Percentiles rank a stretch among this genome's conserved stretches.
These are phyloP conservation scores for Andrena cerasifolii DNA, from an alignment of 1,140 invertebrate species.

Conservation along the genomic window DNA sequence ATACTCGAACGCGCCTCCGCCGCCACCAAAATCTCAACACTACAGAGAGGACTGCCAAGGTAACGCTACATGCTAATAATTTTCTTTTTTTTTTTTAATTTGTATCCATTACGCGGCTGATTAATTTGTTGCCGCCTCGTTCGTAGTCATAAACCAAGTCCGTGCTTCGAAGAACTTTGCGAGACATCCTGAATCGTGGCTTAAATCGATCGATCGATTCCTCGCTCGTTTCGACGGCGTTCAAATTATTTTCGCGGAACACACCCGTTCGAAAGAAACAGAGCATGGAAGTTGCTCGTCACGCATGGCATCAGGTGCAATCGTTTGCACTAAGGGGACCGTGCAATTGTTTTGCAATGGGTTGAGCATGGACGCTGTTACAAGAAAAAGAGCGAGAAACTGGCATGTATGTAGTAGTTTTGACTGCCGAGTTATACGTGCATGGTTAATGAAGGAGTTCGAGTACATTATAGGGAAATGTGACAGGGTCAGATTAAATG, in stretches of 20 bases:
- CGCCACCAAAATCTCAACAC: slow-evolving; percentile 85
- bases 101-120: neutral
- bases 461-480: neutral
- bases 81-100: slow-evolving; percentile 14
- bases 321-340: slow-evolving; percentile 3
- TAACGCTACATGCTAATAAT: slow-evolving; percentile 76
- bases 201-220: neutral
- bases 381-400: neutral
- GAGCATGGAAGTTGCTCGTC: slow-evolving; percentile 40
- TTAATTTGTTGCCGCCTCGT: neutral
- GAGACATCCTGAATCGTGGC: neutral
- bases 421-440: neutral
- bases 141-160: neutral
- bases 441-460: neutral
- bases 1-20: slow-evolving; percentile 85
- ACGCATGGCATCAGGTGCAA: slow-evolving; percentile 25
- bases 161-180: neutral
- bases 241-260: slow-evolving; percentile 9
- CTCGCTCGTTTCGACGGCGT: neutral
- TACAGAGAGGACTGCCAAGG: slow-evolving; percentile 85
- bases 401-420: neutral
- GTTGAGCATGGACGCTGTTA: slow-evolving; percentile 2
- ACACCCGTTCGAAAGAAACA: slow-evolving; percentile 28
- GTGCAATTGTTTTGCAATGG: slow-evolving; percentile 20
- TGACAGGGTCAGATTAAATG: neutral